Evolutionary conservation across 2,888 invertebrate genomes (phyloP), one percentile per base, ranked within the genome.

Genomic region (Agrochola litura): DNA sequence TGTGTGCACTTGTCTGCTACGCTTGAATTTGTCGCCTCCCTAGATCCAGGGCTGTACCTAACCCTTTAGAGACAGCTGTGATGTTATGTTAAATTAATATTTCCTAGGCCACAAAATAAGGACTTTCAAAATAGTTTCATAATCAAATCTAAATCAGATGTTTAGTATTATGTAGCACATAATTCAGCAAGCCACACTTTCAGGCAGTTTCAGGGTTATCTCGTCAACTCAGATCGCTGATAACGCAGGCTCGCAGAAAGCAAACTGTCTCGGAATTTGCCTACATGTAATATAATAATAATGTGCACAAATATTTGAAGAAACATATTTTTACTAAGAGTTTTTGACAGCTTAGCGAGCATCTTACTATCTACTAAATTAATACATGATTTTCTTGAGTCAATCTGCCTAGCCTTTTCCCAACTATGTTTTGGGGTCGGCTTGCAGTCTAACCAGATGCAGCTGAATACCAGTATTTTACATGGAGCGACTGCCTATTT

Each of bases 191-290:
- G 43, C 60, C 12, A 60, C 49, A 46, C n/a, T 74, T 76, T 81
- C 78, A 72, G 65, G 58, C 63, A 56, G 19, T 72, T 77, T 79
- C 85, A 84, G 73, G 79, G 80, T 87, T 84, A 88, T 87, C 86
- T 79, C 60, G 41, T 87, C 86, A 87, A 71, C 76, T 67, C 60
- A 52, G 76, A 85, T 82, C 66, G 63, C 70, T 81, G 88, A 88
- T 88, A 88, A 86, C 83, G 54, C 80, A 73, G 73, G 80, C 77
- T 77, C 73, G 86, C 79, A 16, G 25, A 66, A 41, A 77, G 84
- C 54, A 88, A 87, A 87, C 86, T 77, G 78, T 79, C 79, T 82
- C 65, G 67, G 58, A 58, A 66, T 79, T 58, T 79, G 37, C 81
- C n/a, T 69, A 49, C 64, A 73, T 70, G 66, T 70, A 52, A 80